Base-by-base conservation (phyloP, 2,797 vertebrate species). In the Alcedo quadribrachys region DNA sequence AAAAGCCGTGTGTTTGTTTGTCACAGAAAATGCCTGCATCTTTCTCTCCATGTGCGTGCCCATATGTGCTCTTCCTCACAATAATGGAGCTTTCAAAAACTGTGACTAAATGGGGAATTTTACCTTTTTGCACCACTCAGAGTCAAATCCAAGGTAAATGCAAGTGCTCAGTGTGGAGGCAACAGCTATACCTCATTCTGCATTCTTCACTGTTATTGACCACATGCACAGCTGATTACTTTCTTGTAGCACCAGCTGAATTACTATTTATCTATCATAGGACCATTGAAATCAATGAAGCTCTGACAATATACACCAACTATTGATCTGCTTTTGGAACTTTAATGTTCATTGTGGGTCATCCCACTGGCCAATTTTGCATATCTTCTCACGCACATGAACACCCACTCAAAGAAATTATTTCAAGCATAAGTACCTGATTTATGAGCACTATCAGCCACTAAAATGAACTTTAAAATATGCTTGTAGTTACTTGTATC, bases 261-360 rank as follows among this genome's bases (percentile, higher is more conserved):
- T 81, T 81, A 48, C 33, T 68, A 66, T 94, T 96, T 92, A 57
- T 71, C 5, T 92, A 57, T 71, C 5, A 11, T 58, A 85, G 62
- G 25, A 53, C 80, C 78, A 30, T 0, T 58, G 86, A 81, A 93
- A 92, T 90, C 91, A 92, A 30, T 93, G 90, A 71, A 92, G 71
- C 75, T 73, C 90, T 91, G 79, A 51, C 71, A 92, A 78, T 89
- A 92, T 91, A 87, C 62, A 85, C 61, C 71, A 85, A 71, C 62
- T 69, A 85, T 93, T 0, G 75, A 93, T 91, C 90, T 85, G 62
- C 68, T 86, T 57, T 75, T 0, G 5, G 81, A 62, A 71, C 75
- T 75, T 66, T 87, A 88, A 81, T 42, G 46, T 60, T 90, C 88
- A 90, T 46, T 86, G 51, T 50, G 88, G 78, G 86, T 93, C 93